Conservation (phyloP, 2,113 vertebrate species). For the Prionailurus bengalensis region DNA sequence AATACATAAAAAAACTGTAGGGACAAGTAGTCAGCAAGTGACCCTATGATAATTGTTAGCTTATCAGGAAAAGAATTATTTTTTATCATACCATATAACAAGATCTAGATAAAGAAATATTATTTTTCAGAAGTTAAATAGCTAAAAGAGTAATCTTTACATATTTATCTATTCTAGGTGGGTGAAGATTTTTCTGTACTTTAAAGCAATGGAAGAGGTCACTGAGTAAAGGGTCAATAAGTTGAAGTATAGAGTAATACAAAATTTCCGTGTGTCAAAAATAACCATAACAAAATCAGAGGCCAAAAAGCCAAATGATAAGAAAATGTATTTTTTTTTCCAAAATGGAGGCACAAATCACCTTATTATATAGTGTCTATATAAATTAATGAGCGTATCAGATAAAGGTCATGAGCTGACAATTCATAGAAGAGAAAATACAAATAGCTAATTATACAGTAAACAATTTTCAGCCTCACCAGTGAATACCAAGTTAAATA, state of each 20-base stretch:
- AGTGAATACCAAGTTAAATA: conserved; percentile 39
- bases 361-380: background rate
- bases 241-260: background rate
- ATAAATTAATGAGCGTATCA: conserved; percentile 12
- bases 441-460: conserved; percentile 27
- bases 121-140: conserved; percentile 12
- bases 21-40: background rate
- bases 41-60: background rate
- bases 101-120: background rate
- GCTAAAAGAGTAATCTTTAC: background rate
- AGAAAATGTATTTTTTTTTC: background rate
- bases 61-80: background rate
- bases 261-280: conserved; percentile 19
- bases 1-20: background rate
- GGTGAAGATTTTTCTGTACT: background rate
- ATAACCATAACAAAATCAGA: conserved; percentile 15
- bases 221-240: background rate
- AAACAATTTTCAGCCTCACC: background rate
- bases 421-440: conserved; percentile 34
- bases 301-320: background rate
- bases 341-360: background rate
- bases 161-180: background rate
- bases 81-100: background rate
- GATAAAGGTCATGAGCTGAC: background rate
- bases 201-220: conserved; percentile 19